Evolutionary conservation across 2,113 vertebrate genomes (phyloP), one percentile per base, ranked within the genome.

Genomic region (Mus spicilegus): DNA sequence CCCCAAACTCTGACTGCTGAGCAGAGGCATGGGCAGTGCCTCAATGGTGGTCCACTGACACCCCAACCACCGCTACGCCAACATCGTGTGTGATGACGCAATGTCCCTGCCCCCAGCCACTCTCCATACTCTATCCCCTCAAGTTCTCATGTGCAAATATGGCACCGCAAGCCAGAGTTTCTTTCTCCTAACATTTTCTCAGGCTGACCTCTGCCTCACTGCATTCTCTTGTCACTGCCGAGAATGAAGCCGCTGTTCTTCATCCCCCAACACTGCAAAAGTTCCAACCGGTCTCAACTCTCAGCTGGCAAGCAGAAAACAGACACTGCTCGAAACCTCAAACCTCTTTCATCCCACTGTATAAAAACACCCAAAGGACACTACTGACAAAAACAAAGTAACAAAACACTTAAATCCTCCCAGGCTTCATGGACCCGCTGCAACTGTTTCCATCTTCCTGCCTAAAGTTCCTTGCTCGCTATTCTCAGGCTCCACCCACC

Each of bases 131-230:
- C 49, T 72, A 33, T 49, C 69, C 93, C 70, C 67, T n/a, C 49
- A 58, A 39, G 73, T 30, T 87, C 72, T 85, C 49, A 39, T 0
- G 0, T 61, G 36, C 72, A 67, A 56, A 94, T 11, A 20, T 1
- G 24, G 77, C 46, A 89, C 24, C 42, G 1, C 17, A n/a, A 56
- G 4, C 42, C 11, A 28, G 19, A 36, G 36, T 65, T 82, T 70
- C 28, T n/a, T 88, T 80, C 94, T 12, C 77, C 81, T 77, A 63
- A 89, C 87, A 73, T 51, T 28, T 73, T 81, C 77, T 85, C 63
- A 84, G 87, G 69, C 1, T 19, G 33, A 10, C 58, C 33, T 22
- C 75, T 7, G 73, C 39, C 5, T 69, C 33, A 54, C 61, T 67
- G 22, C 24, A 28, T 33, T 51, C 16, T 67, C 54, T 22, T 1